These are phyloP conservation scores for Vombatus ursinus DNA, from an alignment of 2,113 vertebrate species.

Conservation along the genomic window DNA sequence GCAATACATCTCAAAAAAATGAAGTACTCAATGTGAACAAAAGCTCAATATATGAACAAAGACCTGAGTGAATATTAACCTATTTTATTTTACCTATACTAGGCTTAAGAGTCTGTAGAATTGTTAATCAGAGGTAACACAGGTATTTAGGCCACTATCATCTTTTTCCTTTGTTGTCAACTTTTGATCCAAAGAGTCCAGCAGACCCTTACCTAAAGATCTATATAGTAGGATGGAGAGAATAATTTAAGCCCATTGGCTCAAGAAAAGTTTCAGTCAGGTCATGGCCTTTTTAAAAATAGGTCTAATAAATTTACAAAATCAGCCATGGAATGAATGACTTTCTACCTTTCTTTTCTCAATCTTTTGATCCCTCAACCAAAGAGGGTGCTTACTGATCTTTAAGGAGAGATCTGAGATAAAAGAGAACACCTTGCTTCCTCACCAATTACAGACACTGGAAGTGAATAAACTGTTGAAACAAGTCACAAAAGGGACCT, in stretches of 20 bases:
- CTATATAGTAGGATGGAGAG: too few relatives aligned
- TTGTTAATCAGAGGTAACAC: too few relatives aligned
- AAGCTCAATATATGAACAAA: too few relatives aligned
- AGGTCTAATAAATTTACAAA: not conserved
- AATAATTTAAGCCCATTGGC: not conserved
- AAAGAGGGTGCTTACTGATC: not conserved
- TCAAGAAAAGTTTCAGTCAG: not conserved
- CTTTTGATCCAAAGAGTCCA: too few relatives aligned
- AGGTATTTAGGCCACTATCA: too few relatives aligned
- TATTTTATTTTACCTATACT: not conserved
- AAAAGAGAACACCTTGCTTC: not conserved
- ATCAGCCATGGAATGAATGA: not conserved
- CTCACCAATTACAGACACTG: not conserved
- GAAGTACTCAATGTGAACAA: not conserved
- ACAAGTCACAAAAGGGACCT: too few relatives aligned
- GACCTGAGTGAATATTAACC: not conserved
- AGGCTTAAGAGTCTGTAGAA: too few relatives aligned
- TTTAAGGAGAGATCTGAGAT: not conserved
- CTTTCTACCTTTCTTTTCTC: not conserved
- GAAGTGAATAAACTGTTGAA: not conserved
- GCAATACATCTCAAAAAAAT: not conserved
- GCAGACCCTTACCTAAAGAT: too few relatives aligned
- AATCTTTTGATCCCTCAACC: not conserved
- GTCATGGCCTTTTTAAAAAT: not conserved
- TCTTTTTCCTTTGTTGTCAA: too few relatives aligned